Base-by-base conservation (phyloP, 2,888 invertebrate species). In the Hydroisotoma schaefferi region DNA sequence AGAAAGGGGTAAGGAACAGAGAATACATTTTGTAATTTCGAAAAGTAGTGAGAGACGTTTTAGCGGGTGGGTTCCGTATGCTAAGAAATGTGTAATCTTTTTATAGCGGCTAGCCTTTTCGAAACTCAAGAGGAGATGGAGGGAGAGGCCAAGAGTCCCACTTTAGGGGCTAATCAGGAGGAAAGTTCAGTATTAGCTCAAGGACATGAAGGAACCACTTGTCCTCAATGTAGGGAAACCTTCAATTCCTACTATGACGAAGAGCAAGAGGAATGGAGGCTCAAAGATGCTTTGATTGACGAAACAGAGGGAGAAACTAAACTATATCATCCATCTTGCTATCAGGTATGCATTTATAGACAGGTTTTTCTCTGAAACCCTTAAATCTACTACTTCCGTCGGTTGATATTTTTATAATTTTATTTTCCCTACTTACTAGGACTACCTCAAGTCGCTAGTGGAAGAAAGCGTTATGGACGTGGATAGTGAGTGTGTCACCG, bases 171-270 rank as follows among this genome's bases (percentile, higher is more conserved):
- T 38, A 81, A 80, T 63, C 79, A 75, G 12, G 83, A 83, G 59
- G 81, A 81, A 15, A 76, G 78, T 15, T 73, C 70, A 49, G 78
- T 78, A 8, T 73, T 76, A 10, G 81, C 82, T 0, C 73, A 76
- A 2, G 82, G 81, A 52, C 84, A 84, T 59, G 80, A 80, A 57
- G 81, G 85, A 73, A 83, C 84, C 53, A 77, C 80, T 44, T 98
- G 98, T 78, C 87, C 87, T 68, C 87, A 95, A 54, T 99, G 98
- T 78, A 86, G 87, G 15, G 98, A 99, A 79, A 82, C 83, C 68
- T 97, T 99, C 79, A 90, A 94, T 70, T 90, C 92, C 77, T 95
- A 92, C 80, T 99, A 90, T 80, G 90, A 95, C 76, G 94, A 98
- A 78, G 98, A 99, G 74, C 86, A 87, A 69, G 99, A 99, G 77